Evolutionary conservation across 2,113 vertebrate species (phyloP).

Genomic region (Gallinago undulata): DNA sequence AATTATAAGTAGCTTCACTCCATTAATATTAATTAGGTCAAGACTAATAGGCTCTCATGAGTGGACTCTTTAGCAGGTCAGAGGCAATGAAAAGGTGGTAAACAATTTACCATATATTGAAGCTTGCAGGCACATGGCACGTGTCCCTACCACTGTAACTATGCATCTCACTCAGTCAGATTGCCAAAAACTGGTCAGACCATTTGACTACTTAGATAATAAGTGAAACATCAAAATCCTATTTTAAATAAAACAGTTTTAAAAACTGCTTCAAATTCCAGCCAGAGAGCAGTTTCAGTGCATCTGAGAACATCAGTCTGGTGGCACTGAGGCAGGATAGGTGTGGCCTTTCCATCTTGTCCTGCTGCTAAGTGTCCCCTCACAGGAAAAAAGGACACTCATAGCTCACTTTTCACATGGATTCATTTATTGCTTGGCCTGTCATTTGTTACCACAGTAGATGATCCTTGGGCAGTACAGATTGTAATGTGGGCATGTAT

Average conservation of each 20-base stretch:
- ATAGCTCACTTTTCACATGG: background rate
- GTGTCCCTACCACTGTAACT: background rate
- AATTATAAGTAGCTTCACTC: background rate
- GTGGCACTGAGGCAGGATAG: fast-evolving
- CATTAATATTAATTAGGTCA: slow-evolving; percentile 65
- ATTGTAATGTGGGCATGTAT: background rate
- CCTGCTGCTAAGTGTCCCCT: background rate
- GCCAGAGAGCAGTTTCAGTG: background rate
- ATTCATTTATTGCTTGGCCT: background rate
- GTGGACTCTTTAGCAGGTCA: slow-evolving; percentile 50
- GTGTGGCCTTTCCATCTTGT: background rate
- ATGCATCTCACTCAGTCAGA: background rate
- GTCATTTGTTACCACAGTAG: background rate
- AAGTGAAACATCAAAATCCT: background rate
- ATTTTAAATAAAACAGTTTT: background rate
- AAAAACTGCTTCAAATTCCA: background rate
- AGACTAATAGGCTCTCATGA: slow-evolving; percentile 41
- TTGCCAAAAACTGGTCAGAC: background rate
- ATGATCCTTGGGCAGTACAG: background rate
- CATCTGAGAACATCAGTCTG: background rate
- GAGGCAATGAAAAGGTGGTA: slow-evolving; percentile 15
- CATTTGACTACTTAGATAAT: background rate
- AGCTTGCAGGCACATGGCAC: background rate
- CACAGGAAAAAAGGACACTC: background rate
- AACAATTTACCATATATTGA: background rate